phyloP scores from a whole-genome alignment of 2,888 invertebrate species.

The Muscina levida region DNA sequence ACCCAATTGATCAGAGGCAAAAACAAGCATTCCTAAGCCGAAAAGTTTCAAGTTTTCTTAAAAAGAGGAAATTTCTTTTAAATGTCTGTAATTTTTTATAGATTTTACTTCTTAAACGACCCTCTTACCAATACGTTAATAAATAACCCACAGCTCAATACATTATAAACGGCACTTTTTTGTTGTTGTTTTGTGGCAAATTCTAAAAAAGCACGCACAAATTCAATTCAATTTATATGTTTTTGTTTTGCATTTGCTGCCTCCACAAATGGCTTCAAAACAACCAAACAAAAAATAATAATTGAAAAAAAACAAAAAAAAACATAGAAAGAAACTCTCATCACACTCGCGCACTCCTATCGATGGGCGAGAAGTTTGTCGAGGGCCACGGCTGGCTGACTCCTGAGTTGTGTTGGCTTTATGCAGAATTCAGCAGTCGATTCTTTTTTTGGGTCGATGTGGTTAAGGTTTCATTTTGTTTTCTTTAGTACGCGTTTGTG shows the following conservation, averaged over 20 bases:
- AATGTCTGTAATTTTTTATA: too few species aligned
- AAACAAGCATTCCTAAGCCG: too few species aligned
- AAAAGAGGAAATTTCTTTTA: too few species aligned
- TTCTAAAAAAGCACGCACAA: slow-evolving; percentile 10
- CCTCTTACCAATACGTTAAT: too few species aligned
- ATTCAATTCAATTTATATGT: slow-evolving; percentile 28
- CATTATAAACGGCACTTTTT: slow-evolving; percentile 16
- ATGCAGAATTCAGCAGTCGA: neutral
- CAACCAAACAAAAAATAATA: neutral
- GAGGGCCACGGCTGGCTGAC: too few species aligned
- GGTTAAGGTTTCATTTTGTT: slow-evolving; percentile 27
- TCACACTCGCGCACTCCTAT: neutral
- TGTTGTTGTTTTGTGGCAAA: slow-evolving; percentile 20
- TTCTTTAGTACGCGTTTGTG: neutral
- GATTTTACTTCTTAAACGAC: too few species aligned
- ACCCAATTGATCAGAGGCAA: too few species aligned
- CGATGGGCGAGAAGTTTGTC: too few species aligned
- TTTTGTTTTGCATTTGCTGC: neutral
- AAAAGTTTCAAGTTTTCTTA: too few species aligned
- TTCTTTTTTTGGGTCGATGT: slow-evolving; percentile 22
- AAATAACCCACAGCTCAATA: slow-evolving; percentile 8
- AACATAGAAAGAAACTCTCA: too few species aligned
- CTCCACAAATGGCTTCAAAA: slow-evolving; percentile 19
- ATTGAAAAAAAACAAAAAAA: neutral
- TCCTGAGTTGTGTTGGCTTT: too few species aligned